These are phyloP conservation scores for Alligator sinensis DNA, from an alignment of 2,113 vertebrate genomes.

Conservation along the genomic window DNA sequence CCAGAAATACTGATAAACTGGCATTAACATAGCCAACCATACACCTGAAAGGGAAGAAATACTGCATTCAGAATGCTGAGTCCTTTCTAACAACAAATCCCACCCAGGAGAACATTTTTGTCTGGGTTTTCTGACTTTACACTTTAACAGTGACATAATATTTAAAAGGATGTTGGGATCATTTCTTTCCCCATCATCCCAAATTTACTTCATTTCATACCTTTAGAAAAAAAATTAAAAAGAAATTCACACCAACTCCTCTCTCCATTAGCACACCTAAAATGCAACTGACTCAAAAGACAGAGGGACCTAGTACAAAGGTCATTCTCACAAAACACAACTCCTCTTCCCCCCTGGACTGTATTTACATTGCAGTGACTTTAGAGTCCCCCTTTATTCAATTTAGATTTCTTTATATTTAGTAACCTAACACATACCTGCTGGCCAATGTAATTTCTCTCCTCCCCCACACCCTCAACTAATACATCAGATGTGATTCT, in stretches of 20 bases:
- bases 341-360: neutral
- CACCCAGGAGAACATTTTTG: neutral
- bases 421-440: neutral
- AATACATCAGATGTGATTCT: neutral
- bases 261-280: neutral
- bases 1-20: constrained; percentile 90
- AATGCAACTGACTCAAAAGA: neutral
- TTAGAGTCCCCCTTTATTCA: neutral
- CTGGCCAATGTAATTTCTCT: too few species aligned
- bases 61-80: constrained; percentile 27
- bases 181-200: neutral
- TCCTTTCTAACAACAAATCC: neutral
- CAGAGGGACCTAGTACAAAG: neutral
- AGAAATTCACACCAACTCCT: neutral
- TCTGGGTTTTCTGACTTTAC: neutral
- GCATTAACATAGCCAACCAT: constrained; percentile 95
- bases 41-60: constrained; percentile 79
- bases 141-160: neutral
- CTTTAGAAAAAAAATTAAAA: neutral
- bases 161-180: constrained; percentile 6
- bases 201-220: neutral
- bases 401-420: neutral
- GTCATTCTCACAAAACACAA: neutral
- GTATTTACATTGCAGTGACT: neutral
- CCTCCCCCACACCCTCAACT: neutral